These are phyloP conservation scores for Drosophila azteca DNA, from an alignment of 1,140 invertebrate species.

Conservation along the genomic window DNA sequence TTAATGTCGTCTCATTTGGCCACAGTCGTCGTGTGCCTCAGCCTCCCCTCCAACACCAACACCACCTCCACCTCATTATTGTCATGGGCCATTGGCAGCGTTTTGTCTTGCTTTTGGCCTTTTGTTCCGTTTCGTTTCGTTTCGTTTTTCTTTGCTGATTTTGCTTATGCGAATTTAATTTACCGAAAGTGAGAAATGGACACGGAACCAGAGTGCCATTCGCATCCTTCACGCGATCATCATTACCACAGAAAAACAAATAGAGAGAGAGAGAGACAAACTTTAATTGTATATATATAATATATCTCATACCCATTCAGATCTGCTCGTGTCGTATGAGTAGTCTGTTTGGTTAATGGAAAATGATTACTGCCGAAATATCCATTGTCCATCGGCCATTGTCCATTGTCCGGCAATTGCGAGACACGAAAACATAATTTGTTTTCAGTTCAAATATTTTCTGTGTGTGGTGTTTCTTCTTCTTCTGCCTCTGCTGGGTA, in stretches of 20 bases:
- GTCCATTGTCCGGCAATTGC: slow-evolving; percentile 7
- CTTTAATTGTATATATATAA: slow-evolving; percentile 34
- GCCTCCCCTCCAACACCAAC: background rate
- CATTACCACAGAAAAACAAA: slow-evolving; percentile 2
- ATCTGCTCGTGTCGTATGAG: background rate
- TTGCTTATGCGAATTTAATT: slow-evolving; percentile 61
- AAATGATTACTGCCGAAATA: slow-evolving; percentile 25
- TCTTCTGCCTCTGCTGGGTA: slow-evolving; percentile 20
- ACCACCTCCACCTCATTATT: slow-evolving; percentile 8
- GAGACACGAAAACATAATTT: slow-evolving; percentile 31
- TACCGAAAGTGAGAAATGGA: slow-evolving; percentile 46
- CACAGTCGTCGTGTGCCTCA: background rate
- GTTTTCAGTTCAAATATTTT: slow-evolving; percentile 34
- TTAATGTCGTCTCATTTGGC: slow-evolving; percentile 27
- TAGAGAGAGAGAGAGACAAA: slow-evolving; percentile 1
- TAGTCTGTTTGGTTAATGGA: slow-evolving; percentile 20
- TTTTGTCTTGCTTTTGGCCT: slow-evolving; percentile 36
- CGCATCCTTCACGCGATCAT: slow-evolving; percentile 37
- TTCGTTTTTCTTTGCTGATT: slow-evolving; percentile 41
- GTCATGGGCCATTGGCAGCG: slow-evolving; percentile 35
- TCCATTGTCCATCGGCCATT: background rate
- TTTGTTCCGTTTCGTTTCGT: slow-evolving; percentile 12
- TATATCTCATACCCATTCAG: slow-evolving; percentile 9
- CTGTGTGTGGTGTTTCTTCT: background rate
- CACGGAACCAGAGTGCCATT: slow-evolving; percentile 6